Conservation (phyloP, 2,113 vertebrate species). For the Sterrhoptilus dennistouni region DNA sequence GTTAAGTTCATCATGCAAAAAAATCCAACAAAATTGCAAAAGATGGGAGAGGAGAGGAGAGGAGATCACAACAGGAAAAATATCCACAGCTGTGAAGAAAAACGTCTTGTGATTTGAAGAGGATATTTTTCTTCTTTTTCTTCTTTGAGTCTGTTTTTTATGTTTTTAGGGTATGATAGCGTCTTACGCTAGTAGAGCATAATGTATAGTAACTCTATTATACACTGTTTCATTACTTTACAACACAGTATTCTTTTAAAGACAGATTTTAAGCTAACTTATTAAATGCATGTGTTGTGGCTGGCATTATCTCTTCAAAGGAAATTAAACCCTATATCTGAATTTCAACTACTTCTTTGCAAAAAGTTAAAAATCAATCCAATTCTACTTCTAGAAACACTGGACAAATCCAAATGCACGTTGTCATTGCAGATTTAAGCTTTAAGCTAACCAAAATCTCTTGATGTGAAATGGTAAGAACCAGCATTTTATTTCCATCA, state of each 20-base stretch:
- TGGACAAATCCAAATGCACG: not conserved
- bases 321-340: conserved; percentile 29
- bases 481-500: conserved; percentile 5
- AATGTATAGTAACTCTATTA: not conserved
- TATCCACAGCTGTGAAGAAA: not conserved
- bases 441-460: not conserved
- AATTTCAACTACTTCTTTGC: conserved; percentile 8
- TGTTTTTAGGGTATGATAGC: not conserved
- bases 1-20: not conserved
- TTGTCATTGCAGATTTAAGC: not conserved
- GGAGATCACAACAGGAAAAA: not conserved
- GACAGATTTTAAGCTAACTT: not conserved
- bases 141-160: not conserved
- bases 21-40: not conserved
- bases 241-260: not conserved
- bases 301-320: not conserved
- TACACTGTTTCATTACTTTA: not conserved
- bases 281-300: not conserved
- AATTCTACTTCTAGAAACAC: not conserved
- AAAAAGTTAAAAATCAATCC: conserved; percentile 12
- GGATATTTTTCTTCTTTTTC: not conserved
- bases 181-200: not conserved
- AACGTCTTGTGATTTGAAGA: not conserved
- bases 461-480: not conserved
- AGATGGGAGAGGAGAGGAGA: no score